Conservation (phyloP, 2,888 invertebrate species). For the Nomada hirtipes region DNA sequence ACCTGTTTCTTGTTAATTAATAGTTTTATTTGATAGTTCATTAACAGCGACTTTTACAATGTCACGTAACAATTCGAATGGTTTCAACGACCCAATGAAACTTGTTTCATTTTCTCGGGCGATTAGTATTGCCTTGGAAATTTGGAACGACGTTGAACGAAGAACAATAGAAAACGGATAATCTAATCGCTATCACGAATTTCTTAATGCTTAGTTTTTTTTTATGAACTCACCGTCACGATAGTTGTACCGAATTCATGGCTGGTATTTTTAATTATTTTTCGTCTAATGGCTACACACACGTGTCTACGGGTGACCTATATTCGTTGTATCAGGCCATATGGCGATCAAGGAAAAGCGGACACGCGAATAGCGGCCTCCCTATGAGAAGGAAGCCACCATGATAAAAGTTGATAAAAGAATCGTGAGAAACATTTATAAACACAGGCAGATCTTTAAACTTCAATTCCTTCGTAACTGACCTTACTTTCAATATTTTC, state of each 20-base stretch:
- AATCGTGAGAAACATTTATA: neutral
- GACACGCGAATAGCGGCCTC: constrained; percentile 13
- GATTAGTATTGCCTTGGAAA: neutral
- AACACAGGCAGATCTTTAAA: too few species aligned
- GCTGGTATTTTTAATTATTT: constrained; percentile 43
- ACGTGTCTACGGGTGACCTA: constrained; percentile 50
- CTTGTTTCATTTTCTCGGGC: neutral
- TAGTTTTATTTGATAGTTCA: neutral
- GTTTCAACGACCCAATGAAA: constrained; percentile 9
- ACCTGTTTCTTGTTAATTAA: constrained; percentile 5
- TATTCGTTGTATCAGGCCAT: constrained; percentile 48
- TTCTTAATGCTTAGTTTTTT: neutral
- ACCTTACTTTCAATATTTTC: neutral
- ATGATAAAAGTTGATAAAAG: neutral
- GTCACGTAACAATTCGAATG: neutral
- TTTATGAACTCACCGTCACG: neutral
- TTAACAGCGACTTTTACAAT: neutral
- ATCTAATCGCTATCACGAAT: neutral
- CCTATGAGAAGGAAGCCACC: neutral
- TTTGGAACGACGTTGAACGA: neutral
- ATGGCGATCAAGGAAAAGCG: constrained; percentile 41
- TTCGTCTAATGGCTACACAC: constrained; percentile 18
- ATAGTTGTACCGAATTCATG: neutral
- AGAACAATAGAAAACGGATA: constrained; percentile 3
- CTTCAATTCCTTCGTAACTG: neutral